Percentiles rank a stretch among this genome's conserved stretches.
Conservation (phyloP, 2,113 vertebrate genomes). For the Saguinus midas region DNA sequence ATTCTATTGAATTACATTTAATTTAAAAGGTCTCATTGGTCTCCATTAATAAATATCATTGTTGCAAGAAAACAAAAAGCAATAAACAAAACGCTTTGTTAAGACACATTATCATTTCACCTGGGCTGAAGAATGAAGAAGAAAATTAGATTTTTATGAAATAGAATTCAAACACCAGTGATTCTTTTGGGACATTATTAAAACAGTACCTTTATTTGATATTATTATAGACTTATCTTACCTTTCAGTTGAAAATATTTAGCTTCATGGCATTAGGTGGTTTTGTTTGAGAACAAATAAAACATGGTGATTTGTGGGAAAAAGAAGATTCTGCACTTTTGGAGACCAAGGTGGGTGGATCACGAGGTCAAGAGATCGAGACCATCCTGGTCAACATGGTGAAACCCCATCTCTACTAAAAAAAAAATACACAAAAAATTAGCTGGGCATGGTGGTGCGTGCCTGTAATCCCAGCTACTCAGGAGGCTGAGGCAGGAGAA, state of each 20-base stretch:
- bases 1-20: constrained; percentile 61
- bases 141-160: constrained; percentile 54
- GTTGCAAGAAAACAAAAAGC: constrained; percentile 53
- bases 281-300: neutral
- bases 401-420: too few relatives aligned
- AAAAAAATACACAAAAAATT: too few relatives aligned
- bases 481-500: too few relatives aligned
- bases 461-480: too few relatives aligned
- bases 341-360: too few relatives aligned
- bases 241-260: constrained; percentile 4
- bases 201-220: neutral
- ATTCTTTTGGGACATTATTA: neutral
- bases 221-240: neutral
- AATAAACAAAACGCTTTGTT: constrained; percentile 54
- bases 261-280: neutral
- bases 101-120: constrained; percentile 54
- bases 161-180: neutral
- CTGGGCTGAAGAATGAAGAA: constrained; percentile 12
- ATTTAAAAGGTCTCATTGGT: constrained; percentile 54
- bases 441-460: too few relatives aligned
- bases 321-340: neutral
- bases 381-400: too few relatives aligned
- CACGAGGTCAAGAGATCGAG: too few relatives aligned
- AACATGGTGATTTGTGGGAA: neutral
- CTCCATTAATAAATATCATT: constrained; percentile 64